Conservation (phyloP, 2,888 invertebrate species). For the Lamproptera curius region DNA sequence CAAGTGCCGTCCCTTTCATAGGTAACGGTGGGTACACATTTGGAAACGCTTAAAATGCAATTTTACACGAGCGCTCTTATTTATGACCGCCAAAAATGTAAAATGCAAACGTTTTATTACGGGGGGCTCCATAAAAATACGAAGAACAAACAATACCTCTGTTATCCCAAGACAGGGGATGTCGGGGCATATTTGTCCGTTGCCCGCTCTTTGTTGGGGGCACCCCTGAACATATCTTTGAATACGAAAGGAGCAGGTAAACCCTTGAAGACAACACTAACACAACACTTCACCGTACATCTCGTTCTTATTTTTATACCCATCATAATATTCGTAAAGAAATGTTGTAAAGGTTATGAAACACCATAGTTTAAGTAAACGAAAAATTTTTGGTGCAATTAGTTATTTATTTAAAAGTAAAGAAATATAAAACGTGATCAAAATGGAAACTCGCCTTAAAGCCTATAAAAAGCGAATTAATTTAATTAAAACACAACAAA, state of each 20-base stretch:
- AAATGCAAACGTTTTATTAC: slow-evolving; percentile 76
- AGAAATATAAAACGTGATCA: not conserved
- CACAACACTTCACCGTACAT: slow-evolving; percentile 8
- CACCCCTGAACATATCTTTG: slow-evolving; percentile 42
- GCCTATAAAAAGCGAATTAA: slow-evolving; percentile 19
- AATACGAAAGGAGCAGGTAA: slow-evolving; percentile 44
- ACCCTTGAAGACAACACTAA: slow-evolving; percentile 22
- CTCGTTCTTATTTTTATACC: not conserved
- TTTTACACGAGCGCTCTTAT: slow-evolving; percentile 70
- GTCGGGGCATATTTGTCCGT: slow-evolving; percentile 58
- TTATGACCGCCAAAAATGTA: slow-evolving; percentile 74
- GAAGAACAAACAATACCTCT: slow-evolving; percentile 72
- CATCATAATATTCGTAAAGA: not conserved
- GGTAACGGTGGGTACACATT: slow-evolving; percentile 57
- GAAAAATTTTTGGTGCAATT: too few species aligned
- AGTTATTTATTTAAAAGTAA: too few species aligned
- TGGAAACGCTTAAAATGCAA: slow-evolving; percentile 76
- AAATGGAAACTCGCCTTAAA: not conserved
- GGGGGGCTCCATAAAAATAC: slow-evolving; percentile 65
- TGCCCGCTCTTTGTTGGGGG: slow-evolving; percentile 40
- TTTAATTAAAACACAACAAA: slow-evolving; percentile 43
- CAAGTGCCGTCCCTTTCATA: slow-evolving; percentile 43
- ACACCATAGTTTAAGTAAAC: too few species aligned
- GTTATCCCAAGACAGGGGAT: slow-evolving; percentile 63
- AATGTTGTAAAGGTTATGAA: too few species aligned